Evolutionary conservation across 2,888 invertebrate genomes (phyloP).

Genomic region (Anticlea derivata): DNA sequence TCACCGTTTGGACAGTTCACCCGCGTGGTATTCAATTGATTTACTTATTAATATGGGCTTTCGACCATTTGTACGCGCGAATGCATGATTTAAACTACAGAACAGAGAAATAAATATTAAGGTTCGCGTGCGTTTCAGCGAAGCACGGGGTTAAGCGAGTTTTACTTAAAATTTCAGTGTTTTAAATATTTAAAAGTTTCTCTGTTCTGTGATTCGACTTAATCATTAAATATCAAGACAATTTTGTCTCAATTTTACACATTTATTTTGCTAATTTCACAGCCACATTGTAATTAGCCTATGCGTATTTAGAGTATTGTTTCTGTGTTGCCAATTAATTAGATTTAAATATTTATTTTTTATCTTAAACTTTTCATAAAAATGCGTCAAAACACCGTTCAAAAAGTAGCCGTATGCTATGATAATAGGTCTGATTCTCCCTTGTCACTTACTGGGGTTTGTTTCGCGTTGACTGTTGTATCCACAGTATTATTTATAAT

Average conservation of each 20-base stretch:
- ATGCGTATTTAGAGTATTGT: constrained; percentile 82
- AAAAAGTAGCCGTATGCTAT: constrained; percentile 81
- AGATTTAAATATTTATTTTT: constrained; percentile 58
- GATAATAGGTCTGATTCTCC: constrained; percentile 73
- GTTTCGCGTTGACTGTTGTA: constrained; percentile 52
- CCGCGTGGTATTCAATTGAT: constrained; percentile 67
- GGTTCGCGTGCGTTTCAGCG: constrained; percentile 3
- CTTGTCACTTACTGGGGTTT: constrained; percentile 73
- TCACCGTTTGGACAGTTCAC: constrained; percentile 64
- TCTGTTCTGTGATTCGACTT: constrained; percentile 66
- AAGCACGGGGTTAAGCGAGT: constrained; percentile 12
- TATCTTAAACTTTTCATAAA: constrained; percentile 64
- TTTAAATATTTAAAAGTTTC: constrained; percentile 28
- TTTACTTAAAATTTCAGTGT: not conserved
- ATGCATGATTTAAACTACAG: constrained; percentile 60
- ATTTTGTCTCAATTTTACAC: constrained; percentile 29
- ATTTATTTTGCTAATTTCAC: constrained; percentile 83
- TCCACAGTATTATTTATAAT: constrained; percentile 57
- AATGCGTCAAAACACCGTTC: constrained; percentile 82
- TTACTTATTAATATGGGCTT: constrained; percentile 79
- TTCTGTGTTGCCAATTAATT: constrained; percentile 82
- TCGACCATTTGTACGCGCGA: constrained; percentile 74
- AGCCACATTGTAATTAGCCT: constrained; percentile 84
- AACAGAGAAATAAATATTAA: constrained; percentile 49
- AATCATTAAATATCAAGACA: constrained; percentile 49